These are phyloP conservation scores for Actinemys pallida DNA, from an alignment of 2,113 vertebrate species.

Conservation along the genomic window DNA sequence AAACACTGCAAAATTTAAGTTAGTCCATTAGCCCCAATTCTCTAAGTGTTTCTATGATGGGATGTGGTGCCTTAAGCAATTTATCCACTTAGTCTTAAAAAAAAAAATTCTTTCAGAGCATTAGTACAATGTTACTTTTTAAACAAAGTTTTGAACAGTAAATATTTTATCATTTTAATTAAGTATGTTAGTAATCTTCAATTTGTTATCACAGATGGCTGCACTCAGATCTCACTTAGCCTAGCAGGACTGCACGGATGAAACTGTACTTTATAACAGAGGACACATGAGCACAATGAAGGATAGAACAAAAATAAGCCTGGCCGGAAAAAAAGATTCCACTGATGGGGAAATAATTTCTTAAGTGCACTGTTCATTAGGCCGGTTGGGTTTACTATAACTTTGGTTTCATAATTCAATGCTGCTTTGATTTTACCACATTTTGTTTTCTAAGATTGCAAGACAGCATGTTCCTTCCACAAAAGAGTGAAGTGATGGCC, in stretches of 20 bases:
- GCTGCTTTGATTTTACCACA: neutral
- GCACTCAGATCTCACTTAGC: neutral
- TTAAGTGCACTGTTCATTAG: neutral
- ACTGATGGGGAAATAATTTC: neutral
- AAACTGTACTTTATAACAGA: neutral
- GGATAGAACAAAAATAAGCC: neutral
- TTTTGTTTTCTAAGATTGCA: neutral
- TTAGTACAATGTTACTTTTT: neutral
- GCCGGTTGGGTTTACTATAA: slow-evolving; percentile 2
- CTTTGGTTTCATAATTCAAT: slow-evolving; percentile 12
- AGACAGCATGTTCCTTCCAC: neutral
- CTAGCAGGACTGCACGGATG: fast-evolving
- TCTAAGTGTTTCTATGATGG: slow-evolving; percentile 4
- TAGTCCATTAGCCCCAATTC: slow-evolving; percentile 64
- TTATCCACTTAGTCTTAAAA: slow-evolving; percentile 56
- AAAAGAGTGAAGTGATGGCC: neutral
- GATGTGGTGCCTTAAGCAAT: slow-evolving; percentile 52
- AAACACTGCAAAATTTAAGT: slow-evolving; percentile 8
- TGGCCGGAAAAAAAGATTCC: neutral
- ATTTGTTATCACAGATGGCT: neutral
- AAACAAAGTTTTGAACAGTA: slow-evolving; percentile 28
- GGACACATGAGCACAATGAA: neutral
- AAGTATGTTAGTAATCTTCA: neutral
- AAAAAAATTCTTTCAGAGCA: neutral
- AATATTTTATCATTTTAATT: slow-evolving; percentile 59